Conservation (phyloP, 1,140 invertebrate species). For the Cotesia vestalis region DNA sequence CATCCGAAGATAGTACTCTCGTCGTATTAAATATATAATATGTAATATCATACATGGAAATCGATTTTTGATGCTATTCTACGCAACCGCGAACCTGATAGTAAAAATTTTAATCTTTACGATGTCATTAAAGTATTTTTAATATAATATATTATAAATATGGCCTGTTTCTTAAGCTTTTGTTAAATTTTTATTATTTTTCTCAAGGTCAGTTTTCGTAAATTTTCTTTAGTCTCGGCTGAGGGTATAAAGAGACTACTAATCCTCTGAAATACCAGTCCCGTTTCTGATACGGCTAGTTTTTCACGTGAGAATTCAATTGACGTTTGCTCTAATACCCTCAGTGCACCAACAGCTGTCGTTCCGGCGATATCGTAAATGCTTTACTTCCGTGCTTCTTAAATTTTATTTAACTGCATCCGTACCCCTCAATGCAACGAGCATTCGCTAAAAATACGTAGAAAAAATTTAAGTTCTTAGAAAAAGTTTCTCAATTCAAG, state of each 20-base stretch:
- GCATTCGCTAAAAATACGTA: background rate
- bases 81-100: constrained; percentile 22
- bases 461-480: too few species aligned
- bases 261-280: too few species aligned
- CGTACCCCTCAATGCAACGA: background rate
- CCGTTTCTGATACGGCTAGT: background rate
- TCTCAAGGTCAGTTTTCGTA: too few species aligned
- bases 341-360: constrained; percentile 19
- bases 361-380: background rate
- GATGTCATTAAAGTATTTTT: background rate
- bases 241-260: too few species aligned
- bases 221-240: too few species aligned
- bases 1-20: too few species aligned
- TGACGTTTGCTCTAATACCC: constrained; percentile 28
- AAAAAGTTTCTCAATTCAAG: background rate
- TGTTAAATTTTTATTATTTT: too few species aligned
- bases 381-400: background rate
- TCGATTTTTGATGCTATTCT: constrained; percentile 20
- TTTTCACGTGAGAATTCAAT: constrained; percentile 8
- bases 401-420: background rate
- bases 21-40: too few species aligned
- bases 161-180: too few species aligned
- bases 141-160: too few species aligned
- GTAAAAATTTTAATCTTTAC: background rate
- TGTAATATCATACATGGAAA: background rate